Evolutionary conservation across 2,113 vertebrate species (phyloP).

Genomic region (Tyrannus savana): DNA sequence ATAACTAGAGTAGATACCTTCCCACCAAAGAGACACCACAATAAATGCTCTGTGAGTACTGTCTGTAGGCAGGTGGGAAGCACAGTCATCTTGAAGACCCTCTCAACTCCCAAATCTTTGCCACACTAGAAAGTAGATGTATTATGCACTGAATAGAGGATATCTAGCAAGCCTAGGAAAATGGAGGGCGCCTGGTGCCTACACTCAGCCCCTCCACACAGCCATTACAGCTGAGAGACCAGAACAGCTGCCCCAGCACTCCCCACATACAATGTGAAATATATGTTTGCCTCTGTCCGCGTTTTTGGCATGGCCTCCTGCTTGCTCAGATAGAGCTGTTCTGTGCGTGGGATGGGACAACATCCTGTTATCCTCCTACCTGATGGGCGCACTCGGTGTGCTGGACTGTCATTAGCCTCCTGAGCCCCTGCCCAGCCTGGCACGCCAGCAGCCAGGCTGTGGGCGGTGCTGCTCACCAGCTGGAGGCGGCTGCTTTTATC

Average conservation of each 20-base stretch:
- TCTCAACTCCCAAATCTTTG: background rate
- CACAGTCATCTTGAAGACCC: background rate
- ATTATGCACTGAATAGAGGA: background rate
- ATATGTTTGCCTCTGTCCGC: background rate
- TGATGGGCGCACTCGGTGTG: rapidly evolving
- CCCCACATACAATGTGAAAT: rapidly evolving
- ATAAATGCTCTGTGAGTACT: background rate
- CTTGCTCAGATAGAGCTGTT: background rate
- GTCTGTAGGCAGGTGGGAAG: background rate
- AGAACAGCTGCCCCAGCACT: background rate
- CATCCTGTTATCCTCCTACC: background rate
- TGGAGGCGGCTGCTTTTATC: conserved; percentile 48
- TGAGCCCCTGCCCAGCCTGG: background rate
- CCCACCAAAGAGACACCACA: background rate
- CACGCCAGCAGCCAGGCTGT: background rate
- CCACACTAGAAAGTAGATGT: background rate
- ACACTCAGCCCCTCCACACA: background rate
- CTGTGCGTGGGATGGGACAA: background rate
- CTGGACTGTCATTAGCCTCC: background rate
- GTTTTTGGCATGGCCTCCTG: background rate
- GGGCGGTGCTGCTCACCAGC: background rate
- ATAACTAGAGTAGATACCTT: background rate
- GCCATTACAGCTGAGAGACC: background rate
- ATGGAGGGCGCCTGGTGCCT: background rate
- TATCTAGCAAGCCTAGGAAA: background rate